Conservation (phyloP, 2,888 invertebrate species). For the Entomobrya proxima region DNA sequence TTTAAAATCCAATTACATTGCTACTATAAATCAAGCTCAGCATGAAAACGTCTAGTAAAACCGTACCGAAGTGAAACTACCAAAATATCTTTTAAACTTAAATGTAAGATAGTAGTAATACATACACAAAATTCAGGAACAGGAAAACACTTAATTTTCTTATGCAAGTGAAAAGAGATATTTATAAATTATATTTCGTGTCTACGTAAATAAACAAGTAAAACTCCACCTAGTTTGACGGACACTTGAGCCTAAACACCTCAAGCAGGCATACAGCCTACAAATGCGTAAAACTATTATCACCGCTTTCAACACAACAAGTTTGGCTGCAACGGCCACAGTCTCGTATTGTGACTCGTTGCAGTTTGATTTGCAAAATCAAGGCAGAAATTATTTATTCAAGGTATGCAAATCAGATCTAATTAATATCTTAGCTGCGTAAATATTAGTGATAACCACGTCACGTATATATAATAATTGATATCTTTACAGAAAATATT, state of each 20-base stretch:
- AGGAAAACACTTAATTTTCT: neutral
- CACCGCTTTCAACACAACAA: slow-evolving; percentile 61
- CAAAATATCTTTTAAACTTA: neutral
- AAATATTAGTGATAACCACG: neutral
- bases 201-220: neutral
- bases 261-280: slow-evolving; percentile 41
- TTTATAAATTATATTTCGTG: neutral
- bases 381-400: slow-evolving; percentile 63
- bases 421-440: neutral
- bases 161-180: neutral
- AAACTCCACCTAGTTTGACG: slow-evolving; percentile 10
- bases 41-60: slow-evolving; percentile 1
- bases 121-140: neutral
- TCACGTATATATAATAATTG: neutral
- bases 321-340: slow-evolving; percentile 51
- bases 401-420: slow-evolving; percentile 30
- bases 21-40: slow-evolving; percentile 48
- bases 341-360: slow-evolving; percentile 61
- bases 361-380: slow-evolving; percentile 64
- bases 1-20: slow-evolving; percentile 41
- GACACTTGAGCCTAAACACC: neutral
- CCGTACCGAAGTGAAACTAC: neutral
- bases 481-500: slow-evolving; percentile 51
- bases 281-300: slow-evolving; percentile 65
- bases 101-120: neutral